Evolutionary conservation across 2,888 invertebrate genomes (phyloP).

Genomic region (Leptinotarsa rubiginosa): DNA sequence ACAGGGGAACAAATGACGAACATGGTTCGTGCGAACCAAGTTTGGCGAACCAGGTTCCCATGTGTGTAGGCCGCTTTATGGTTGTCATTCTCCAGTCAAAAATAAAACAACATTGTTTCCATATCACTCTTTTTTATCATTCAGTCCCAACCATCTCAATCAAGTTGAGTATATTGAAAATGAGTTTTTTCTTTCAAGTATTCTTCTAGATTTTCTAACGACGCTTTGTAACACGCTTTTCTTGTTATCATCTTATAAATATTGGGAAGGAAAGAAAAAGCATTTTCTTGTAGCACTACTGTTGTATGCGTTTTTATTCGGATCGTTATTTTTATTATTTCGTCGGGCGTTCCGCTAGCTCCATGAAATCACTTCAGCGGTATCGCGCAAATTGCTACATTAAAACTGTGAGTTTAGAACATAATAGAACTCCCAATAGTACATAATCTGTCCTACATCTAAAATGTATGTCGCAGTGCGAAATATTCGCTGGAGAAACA

Average conservation of each 20-base stretch:
- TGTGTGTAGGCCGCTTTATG: too few species aligned
- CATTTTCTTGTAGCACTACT: constrained; percentile 52
- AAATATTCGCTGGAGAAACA: background rate
- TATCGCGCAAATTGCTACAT: constrained; percentile 26
- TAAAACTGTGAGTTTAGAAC: constrained; percentile 18
- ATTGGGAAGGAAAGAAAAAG: constrained; percentile 50
- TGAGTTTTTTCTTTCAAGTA: background rate
- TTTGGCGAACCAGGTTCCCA: too few species aligned
- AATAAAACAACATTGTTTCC: too few species aligned
- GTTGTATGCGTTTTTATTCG: constrained; percentile 50
- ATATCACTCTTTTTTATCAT: too few species aligned
- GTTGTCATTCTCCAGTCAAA: too few species aligned
- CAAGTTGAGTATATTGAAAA: too few species aligned
- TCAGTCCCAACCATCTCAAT: too few species aligned
- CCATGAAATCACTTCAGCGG: constrained; percentile 30
- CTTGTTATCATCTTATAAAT: constrained; percentile 50
- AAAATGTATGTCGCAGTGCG: background rate
- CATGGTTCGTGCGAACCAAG: too few species aligned
- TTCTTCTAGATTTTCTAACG: background rate
- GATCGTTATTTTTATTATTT: constrained; percentile 52
- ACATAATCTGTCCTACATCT: background rate
- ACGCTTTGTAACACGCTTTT: background rate
- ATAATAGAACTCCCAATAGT: constrained; percentile 8
- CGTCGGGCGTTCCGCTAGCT: constrained; percentile 26
- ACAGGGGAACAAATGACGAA: too few species aligned